Conservation (phyloP, 2,888 invertebrate genomes). For the Tetragnatha montana region DNA sequence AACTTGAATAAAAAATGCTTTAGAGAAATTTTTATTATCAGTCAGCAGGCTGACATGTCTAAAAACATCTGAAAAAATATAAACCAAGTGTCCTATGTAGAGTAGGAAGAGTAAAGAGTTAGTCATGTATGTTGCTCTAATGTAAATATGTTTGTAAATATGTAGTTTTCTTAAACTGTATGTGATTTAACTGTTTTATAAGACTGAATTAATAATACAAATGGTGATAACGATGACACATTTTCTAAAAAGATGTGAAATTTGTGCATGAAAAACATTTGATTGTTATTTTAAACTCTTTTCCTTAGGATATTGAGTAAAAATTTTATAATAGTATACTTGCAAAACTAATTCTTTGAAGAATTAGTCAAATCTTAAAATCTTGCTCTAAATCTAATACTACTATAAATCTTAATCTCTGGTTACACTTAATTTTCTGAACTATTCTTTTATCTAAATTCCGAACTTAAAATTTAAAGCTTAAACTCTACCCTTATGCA, state of each 20-base stretch:
- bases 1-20: no score
- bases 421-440: no score
- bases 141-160: slow-evolving; percentile 66
- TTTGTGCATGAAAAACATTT: background rate
- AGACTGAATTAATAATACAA: slow-evolving; percentile 45
- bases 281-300: background rate
- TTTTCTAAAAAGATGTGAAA: slow-evolving; percentile 34
- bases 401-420: no score
- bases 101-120: background rate
- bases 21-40: background rate
- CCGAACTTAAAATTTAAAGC: no score
- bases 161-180: slow-evolving; percentile 53
- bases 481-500: no score
- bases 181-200: slow-evolving; percentile 59
- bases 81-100: background rate
- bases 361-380: no score
- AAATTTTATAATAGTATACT: no score
- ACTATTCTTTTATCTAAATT: no score
- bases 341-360: no score
- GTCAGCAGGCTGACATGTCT: slow-evolving; percentile 48
- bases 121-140: slow-evolving; percentile 57
- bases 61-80: slow-evolving; percentile 11
- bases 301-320: no score
- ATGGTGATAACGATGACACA: slow-evolving; percentile 34
- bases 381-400: no score